Evolutionary conservation across 1,140 invertebrate genomes (phyloP), one percentile per base, ranked within the genome.

Genomic region (Chironomus tepperi): DNA sequence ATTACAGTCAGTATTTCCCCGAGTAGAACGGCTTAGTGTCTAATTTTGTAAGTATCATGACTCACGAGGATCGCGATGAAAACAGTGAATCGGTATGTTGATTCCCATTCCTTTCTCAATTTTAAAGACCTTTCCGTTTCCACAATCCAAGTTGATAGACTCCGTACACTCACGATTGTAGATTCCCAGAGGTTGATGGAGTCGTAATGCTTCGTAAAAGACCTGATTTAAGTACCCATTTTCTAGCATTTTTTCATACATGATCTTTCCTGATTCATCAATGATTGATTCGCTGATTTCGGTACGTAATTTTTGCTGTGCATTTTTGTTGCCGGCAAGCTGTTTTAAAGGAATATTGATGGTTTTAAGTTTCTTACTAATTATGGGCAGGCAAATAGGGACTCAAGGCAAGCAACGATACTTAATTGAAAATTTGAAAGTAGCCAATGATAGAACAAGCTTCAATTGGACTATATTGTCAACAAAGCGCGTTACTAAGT

Each of bases 11-110:
- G n/a, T n/a, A n/a, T n/a, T n/a, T n/a, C n/a, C n/a, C n/a, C n/a
- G n/a, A n/a, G n/a, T n/a, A n/a, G n/a, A n/a, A n/a, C n/a, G n/a
- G n/a, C n/a, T n/a, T n/a, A n/a, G n/a, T n/a, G n/a, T n/a, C n/a
- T n/a, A n/a, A n/a, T 67, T 67, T 67, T 18, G 2, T 15, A 16
- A 67, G 1, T 7, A 67, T 16, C 1, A 10, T 2, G 8, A n/a
- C 16, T 67, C 8, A 67, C 85, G 78, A 3, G 85, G 84, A 81
- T 90, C 86, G 57, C 84, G 79, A 76, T 91, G 89, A 18, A 90
- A 82, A 43, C 83, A 84, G 75, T 84, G 85, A 5, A 83, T 76
- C 18, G 85, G 84, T 42, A 86, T 80, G 43, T 81, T 78, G 18
- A 86, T 74, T 73, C 77, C 76, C 16, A 79, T 81, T 47, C 82